Evolutionary conservation across 2,888 invertebrate genomes (phyloP).

Genomic region (Apomyelois bistriatella): DNA sequence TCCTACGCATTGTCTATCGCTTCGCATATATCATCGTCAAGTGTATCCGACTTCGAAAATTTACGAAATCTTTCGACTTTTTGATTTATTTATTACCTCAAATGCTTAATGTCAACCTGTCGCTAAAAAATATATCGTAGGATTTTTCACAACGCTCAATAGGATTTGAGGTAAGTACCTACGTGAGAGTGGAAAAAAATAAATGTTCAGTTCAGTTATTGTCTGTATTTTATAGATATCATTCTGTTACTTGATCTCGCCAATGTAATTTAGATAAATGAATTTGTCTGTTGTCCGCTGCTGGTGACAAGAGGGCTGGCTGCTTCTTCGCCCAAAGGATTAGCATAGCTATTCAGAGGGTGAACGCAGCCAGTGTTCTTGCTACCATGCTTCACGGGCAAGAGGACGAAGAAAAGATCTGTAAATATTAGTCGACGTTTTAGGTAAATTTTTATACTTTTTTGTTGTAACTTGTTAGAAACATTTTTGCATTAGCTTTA

Average conservation of each 20-base stretch:
- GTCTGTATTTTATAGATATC: slow-evolving; percentile 53
- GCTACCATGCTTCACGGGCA: too few species aligned
- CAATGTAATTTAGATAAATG: slow-evolving; percentile 34
- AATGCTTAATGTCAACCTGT: slow-evolving; percentile 13
- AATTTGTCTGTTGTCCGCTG: slow-evolving; percentile 12
- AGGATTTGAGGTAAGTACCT: slow-evolving; percentile 27
- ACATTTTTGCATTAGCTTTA: not conserved
- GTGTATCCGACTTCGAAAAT: not conserved
- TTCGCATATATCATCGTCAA: not conserved
- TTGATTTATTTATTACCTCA: slow-evolving; percentile 12
- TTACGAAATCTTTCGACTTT: not conserved
- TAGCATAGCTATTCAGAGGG: too few species aligned
- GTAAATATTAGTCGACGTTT: too few species aligned
- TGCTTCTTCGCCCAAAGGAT: too few species aligned
- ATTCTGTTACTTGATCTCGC: slow-evolving; percentile 29
- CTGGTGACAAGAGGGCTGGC: too few species aligned
- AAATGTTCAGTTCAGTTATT: slow-evolving; percentile 63
- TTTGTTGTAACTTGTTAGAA: not conserved
- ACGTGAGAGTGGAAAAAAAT: slow-evolving; percentile 56
- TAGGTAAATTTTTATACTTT: too few species aligned
- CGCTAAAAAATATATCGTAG: slow-evolving; percentile 26
- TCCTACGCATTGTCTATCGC: not conserved
- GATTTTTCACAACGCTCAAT: slow-evolving; percentile 31
- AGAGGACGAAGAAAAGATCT: too few species aligned
- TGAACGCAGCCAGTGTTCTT: too few species aligned